Evolutionary conservation across 2,888 invertebrate genomes (phyloP).

Genomic region (Lucinisca nassula): DNA sequence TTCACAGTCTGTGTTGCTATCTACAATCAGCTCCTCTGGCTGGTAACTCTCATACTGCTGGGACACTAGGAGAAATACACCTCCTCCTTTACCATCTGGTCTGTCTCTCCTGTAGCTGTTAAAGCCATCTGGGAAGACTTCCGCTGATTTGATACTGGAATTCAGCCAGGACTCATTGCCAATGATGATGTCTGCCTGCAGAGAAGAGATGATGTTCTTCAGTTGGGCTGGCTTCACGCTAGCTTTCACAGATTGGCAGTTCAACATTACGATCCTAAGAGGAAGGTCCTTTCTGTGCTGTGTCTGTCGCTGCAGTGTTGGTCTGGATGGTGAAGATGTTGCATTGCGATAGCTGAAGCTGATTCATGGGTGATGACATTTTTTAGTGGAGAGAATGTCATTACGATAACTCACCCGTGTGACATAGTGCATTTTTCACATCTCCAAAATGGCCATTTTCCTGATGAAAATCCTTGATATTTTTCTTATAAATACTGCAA

Average conservation of each 20-base stretch:
- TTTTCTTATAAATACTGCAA: no score
- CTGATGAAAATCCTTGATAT: no score
- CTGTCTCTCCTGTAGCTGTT: conserved; percentile 16
- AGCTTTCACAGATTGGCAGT: conserved; percentile 23
- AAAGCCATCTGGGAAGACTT: not conserved
- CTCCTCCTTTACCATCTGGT: not conserved
- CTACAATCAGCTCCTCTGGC: conserved; percentile 4
- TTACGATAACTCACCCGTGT: no score
- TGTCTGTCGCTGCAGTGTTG: not conserved
- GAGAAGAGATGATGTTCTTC: not conserved
- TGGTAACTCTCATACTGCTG: conserved; percentile 1
- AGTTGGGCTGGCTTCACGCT: conserved; percentile 7
- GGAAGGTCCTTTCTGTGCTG: not conserved
- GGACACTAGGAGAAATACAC: not conserved
- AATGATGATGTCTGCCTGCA: conserved; percentile 26
- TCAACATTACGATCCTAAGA: not conserved
- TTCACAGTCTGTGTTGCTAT: not conserved
- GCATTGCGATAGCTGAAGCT: not conserved
- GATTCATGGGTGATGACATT: no score
- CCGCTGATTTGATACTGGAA: not conserved
- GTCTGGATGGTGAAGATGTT: conserved; percentile 6
- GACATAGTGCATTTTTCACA: no score
- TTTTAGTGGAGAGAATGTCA: no score
- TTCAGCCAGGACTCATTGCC: conserved; percentile 34
- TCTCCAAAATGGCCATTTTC: no score